Evolutionary conservation across 2,797 vertebrate genomes (phyloP).

Genomic region (Streptopelia turtur): DNA sequence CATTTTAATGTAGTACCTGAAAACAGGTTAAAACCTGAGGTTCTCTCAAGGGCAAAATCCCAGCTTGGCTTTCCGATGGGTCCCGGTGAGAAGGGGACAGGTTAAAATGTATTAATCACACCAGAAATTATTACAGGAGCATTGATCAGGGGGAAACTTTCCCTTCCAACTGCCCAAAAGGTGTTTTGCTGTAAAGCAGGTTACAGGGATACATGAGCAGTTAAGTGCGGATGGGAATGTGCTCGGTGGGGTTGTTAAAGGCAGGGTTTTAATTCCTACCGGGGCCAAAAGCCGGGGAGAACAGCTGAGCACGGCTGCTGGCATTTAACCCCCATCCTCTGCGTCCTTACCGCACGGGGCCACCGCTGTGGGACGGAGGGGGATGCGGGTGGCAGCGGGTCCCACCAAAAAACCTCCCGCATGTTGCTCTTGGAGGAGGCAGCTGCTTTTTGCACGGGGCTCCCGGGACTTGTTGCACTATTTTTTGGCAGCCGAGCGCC

Average conservation of each 20-base stretch:
- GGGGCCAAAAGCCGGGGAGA: not conserved
- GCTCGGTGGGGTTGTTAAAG: not conserved
- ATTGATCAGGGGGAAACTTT: not conserved
- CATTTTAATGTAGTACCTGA: not conserved
- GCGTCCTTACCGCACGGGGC: not conserved
- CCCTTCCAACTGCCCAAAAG: not conserved
- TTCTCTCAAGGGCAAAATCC: not conserved
- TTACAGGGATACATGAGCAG: rapidly evolving
- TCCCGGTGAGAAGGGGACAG: not conserved
- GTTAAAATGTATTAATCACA: not conserved
- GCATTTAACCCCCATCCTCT: not conserved
- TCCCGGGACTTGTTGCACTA: not conserved
- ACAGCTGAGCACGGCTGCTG: not conserved
- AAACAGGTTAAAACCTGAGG: not conserved
- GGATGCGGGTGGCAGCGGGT: not conserved
- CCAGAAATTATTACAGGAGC: not conserved
- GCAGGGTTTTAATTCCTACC: not conserved
- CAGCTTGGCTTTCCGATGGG: not conserved
- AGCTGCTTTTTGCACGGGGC: not conserved
- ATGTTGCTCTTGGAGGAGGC: not conserved
- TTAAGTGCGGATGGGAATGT: not conserved
- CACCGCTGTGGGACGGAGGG: not conserved
- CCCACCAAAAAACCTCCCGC: rapidly evolving
- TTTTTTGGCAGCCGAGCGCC: not conserved
- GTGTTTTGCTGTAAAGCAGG: not conserved